Evolutionary conservation across 2,888 invertebrate species (phyloP), one percentile per base, ranked within the genome.

Genomic region (Falcaria lacertinaria): DNA sequence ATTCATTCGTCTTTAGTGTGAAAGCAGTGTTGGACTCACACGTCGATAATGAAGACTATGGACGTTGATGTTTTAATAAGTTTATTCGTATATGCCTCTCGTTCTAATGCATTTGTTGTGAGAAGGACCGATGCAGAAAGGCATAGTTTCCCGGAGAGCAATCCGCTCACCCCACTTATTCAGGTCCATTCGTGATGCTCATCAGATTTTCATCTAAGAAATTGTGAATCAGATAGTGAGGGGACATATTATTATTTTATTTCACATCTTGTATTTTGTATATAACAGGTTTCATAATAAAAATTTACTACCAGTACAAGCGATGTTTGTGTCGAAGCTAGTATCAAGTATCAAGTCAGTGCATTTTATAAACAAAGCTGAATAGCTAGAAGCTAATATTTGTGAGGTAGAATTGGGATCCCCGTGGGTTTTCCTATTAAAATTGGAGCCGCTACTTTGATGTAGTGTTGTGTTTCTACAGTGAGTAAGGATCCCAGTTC

Each of bases 21-120:
- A 74, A 73, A 63, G 61, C 60, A 50, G 54, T 52, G 57, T 50
- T 54, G 82, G 69, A 83, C 84, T 66, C 83, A 83, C 85, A 84
- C 83, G 84, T 71, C 62, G 85, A 74, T 80, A 83, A 81, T 81
- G 68, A 74, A 74, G 62, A 64, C 56, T 60, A 59, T 60, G 64
- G 54, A 60, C 66, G 59, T 58, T 66, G 75, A 79, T 74, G 78
- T 78, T 80, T 79, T 79, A 79, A 78, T 78, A 75, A 75, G 76
- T 69, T 69, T 67, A 62, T 66, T 65, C 53, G 55, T 48, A 45
- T 54, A 48, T 43, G 44, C 41, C n/a, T 76, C 75, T 57, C 60
- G 65, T 39, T 81, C 62, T 46, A 38, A 45, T 48, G 0, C 2
- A 11, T 11, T 17, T 33, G 4, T 22, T 11, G 22, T 15, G 54